These are phyloP conservation scores for sheep (Ovis aries) DNA, from an alignment of 2,113 vertebrate genomes.

Conservation along the genomic window DNA sequence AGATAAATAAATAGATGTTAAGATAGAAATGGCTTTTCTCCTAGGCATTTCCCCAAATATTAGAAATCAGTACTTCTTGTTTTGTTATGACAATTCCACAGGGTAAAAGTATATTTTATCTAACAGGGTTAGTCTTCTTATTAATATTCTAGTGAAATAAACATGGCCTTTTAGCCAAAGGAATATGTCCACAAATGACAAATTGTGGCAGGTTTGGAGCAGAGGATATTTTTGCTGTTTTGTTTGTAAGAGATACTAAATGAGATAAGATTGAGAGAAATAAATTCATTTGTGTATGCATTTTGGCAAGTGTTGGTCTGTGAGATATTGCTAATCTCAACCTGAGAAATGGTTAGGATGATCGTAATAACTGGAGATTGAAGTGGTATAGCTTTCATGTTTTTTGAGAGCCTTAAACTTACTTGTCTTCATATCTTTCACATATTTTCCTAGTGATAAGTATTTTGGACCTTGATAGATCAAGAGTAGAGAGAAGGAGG, in stretches of 20 bases:
- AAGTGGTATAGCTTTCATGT: background rate
- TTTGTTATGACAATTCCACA: background rate
- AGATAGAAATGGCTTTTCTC: background rate
- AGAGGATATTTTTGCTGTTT: background rate
- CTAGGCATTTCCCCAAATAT: background rate
- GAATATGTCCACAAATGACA: background rate
- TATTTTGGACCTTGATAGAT: background rate
- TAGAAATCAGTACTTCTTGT: background rate
- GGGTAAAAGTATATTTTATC: conserved; percentile 38
- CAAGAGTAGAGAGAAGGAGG: background rate
- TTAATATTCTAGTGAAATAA: conserved; percentile 37
- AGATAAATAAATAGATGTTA: background rate
- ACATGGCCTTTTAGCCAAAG: conserved; percentile 17
- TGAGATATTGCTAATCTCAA: background rate
- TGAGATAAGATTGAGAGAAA: conserved; percentile 1
- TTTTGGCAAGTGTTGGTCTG: background rate
- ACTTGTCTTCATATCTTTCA: background rate
- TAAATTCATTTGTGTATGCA: background rate
- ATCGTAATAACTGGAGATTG: background rate
- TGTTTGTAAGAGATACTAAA: conserved; percentile 2
- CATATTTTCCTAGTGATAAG: background rate
- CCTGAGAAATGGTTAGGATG: background rate
- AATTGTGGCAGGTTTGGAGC: background rate
- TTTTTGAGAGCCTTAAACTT: conserved; percentile 7
- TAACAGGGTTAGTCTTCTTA: conserved; percentile 13